These are phyloP conservation scores for Plecturocebus donacophilus DNA, from an alignment of 2,113 vertebrate species.

Conservation along the genomic window DNA sequence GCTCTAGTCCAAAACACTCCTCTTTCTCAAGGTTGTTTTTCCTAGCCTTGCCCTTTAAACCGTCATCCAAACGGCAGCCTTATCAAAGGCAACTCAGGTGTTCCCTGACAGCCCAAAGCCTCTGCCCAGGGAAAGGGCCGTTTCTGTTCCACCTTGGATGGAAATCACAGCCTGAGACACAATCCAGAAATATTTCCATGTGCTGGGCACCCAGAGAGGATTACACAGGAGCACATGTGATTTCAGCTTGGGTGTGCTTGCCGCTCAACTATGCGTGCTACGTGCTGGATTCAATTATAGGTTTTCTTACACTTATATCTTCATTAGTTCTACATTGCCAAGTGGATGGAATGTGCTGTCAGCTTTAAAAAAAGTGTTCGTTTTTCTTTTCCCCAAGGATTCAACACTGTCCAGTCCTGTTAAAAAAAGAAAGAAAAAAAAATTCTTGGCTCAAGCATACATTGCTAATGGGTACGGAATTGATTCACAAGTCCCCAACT, in stretches of 20 bases:
- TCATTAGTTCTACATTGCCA: constrained; percentile 76
- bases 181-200: constrained; percentile 61
- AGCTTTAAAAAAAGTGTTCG: constrained; percentile 69
- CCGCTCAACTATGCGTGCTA: constrained; percentile 47
- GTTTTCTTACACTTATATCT: constrained; percentile 75
- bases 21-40: background rate
- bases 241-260: constrained; percentile 58
- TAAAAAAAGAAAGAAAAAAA: background rate
- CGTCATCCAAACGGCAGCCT: background rate
- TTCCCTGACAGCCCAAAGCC: background rate
- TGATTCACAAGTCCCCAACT: constrained; percentile 46
- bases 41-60: background rate
- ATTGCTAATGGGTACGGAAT: constrained; percentile 68
- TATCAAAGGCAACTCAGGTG: background rate
- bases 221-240: constrained; percentile 52
- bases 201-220: constrained; percentile 4
- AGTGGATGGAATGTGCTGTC: constrained; percentile 71
- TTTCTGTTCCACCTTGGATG: constrained; percentile 48
- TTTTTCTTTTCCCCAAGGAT: constrained; percentile 69
- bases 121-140: constrained; percentile 22
- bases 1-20: background rate
- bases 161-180: constrained; percentile 56
- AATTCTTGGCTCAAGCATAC: constrained; percentile 46
- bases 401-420: constrained; percentile 55
- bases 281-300: constrained; percentile 73